Base-by-base conservation (phyloP, 2,888 invertebrate genomes). In the Yponomeuta cagnagella region DNA sequence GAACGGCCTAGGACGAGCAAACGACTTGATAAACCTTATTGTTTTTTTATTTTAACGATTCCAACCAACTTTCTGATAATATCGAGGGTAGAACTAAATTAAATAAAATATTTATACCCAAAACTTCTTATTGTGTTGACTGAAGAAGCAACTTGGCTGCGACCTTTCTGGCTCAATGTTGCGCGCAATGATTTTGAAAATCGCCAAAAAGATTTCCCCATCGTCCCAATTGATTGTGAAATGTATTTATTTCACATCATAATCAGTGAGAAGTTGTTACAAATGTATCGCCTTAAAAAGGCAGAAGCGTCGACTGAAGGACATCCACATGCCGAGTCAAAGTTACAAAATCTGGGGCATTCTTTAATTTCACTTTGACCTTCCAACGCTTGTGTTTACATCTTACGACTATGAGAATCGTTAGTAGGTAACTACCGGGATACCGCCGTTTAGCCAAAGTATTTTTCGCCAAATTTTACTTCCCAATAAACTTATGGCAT, bases 291-390 rank as follows among this genome's bases (percentile, higher is more conserved):
- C 52, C 52, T 58, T 58, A 58, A 58, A 15, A 58, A 58, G 52
- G 15, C 52, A 15, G 52, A 15, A 15, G 52, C 52, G 52, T 4
- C 52, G 52, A 12, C 12, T 23, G 68, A 68, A 68, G 68, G 68
- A 68, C 68, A 52, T 10, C 68, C 30, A 68, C 68, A 52, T 31
- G 3, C 15, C 52, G 15, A 12, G 67, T 52, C 48, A 23, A 52
- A 31, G 52, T 58, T 68, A 58, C 30, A 52, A 31, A 68, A 68
- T 68, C 31, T 68, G 68, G 68, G 68, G 68, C 68, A 48, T 68
- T 48, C 52, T 68, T 30, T 4, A 23, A 48, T 68, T 67, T 43
- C 67, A 43, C 76, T 33, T 33, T 31, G 67, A 43, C 67, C 67
- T 67, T 67, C n/a, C 10, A 33, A 31, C 3, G 12, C 30, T 30